Evolutionary conservation across 1,140 invertebrate species (phyloP).

Genomic region (Amyelois transitella): DNA sequence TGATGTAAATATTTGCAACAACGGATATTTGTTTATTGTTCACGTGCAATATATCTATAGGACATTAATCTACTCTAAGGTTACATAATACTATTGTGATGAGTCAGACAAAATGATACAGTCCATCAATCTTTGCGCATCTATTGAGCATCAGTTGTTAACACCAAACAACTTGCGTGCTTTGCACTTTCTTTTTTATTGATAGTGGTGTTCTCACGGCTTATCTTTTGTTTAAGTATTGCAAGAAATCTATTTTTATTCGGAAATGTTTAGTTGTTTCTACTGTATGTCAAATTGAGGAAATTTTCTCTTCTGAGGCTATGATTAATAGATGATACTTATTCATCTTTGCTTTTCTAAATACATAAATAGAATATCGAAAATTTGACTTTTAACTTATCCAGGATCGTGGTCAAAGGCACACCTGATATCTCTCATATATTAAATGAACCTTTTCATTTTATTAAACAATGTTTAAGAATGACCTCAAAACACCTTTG

Average conservation of each 20-base stretch:
- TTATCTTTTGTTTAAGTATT: neutral
- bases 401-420: too few relatives aligned
- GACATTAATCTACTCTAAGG: neutral
- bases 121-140: conserved; percentile 1
- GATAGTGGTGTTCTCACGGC: neutral
- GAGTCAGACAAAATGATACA: conserved; percentile 13
- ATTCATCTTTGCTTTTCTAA: too few relatives aligned
- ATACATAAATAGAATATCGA: too few relatives aligned
- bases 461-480: too few relatives aligned
- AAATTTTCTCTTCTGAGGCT: too few relatives aligned
- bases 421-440: too few relatives aligned
- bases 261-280: neutral
- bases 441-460: too few relatives aligned
- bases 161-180: neutral
- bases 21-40: conserved; percentile 8
- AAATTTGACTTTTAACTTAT: too few relatives aligned
- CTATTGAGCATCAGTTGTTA: neutral
- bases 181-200: neutral
- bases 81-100: conserved; percentile 21
- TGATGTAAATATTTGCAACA: conserved; percentile 13
- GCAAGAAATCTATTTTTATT: neutral
- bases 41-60: neutral
- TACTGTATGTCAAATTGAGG: neutral
- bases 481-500: neutral
- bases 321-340: too few relatives aligned